Evolutionary conservation across 2,888 invertebrate genomes (phyloP).

Genomic region (Trissoscelio sp.): DNA sequence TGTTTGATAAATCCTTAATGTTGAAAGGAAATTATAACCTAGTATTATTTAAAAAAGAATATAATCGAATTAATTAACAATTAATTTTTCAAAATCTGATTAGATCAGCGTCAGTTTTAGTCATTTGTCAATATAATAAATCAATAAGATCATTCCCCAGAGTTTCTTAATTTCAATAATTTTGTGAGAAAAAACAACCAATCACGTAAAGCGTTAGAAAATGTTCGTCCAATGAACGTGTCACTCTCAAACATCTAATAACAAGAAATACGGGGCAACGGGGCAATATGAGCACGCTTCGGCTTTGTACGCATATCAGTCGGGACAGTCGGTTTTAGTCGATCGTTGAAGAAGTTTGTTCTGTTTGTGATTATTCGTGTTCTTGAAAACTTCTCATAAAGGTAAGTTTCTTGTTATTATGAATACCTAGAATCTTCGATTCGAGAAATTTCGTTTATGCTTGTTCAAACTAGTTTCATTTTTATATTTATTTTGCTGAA

Average conservation of each 20-base stretch:
- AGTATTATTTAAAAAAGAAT: too few relatives aligned
- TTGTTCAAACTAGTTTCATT: not conserved
- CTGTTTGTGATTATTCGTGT: not conserved
- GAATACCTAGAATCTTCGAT: not conserved
- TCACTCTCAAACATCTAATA: constrained; percentile 2
- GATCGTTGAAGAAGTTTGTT: constrained; percentile 9
- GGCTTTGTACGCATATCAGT: constrained; percentile 19
- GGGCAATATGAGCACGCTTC: constrained; percentile 29
- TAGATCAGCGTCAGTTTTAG: constrained; percentile 8
- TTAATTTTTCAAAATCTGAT: too few relatives aligned
- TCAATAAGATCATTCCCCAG: constrained; percentile 39
- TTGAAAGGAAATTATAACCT: too few relatives aligned
- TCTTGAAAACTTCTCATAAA: not conserved
- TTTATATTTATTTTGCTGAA: not conserved
- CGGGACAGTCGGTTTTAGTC: constrained; percentile 11
- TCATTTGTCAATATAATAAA: constrained; percentile 48
- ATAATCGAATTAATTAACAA: too few relatives aligned
- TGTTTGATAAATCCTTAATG: too few relatives aligned
- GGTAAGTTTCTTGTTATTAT: not conserved
- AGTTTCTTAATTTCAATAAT: constrained; percentile 49
- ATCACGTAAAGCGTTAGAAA: constrained; percentile 27
- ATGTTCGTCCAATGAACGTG: constrained; percentile 19
- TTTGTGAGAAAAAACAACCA: constrained; percentile 32
- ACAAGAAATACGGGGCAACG: constrained; percentile 16
- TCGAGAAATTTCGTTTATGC: not conserved